These are phyloP conservation scores for Artemia franciscana DNA, from an alignment of 1,140 invertebrate genomes.

Conservation along the genomic window DNA sequence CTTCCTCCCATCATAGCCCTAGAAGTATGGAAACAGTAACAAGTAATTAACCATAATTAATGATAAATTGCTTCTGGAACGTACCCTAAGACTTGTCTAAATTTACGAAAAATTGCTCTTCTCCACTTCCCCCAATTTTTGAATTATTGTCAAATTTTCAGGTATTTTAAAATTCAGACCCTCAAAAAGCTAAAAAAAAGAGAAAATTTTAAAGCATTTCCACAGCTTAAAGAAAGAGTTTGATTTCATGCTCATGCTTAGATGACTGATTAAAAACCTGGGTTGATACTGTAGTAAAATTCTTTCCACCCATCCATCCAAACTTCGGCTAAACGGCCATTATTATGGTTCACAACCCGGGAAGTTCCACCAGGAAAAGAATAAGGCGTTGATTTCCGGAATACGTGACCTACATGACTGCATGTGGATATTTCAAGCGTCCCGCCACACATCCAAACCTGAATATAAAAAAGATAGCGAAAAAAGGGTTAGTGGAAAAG, in stretches of 20 bases:
- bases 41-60: too few relatives aligned
- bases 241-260: constrained; percentile 1
- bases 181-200: too few relatives aligned
- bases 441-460: constrained; percentile 96
- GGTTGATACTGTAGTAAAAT: constrained; percentile 95
- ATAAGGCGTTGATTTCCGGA: constrained; percentile 96
- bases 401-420: constrained; percentile 84
- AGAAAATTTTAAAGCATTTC: too few relatives aligned
- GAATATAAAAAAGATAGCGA: constrained; percentile 22
- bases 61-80: too few relatives aligned
- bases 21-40: too few relatives aligned
- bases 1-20: too few relatives aligned
- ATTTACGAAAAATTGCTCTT: too few relatives aligned
- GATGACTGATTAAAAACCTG: constrained; percentile 37
- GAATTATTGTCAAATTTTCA: too few relatives aligned
- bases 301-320: constrained; percentile 96
- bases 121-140: too few relatives aligned
- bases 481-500: background rate
- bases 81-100: too few relatives aligned
- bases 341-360: constrained; percentile 94
- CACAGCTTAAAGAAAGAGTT: background rate
- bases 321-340: constrained; percentile 81
- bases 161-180: too few relatives aligned
- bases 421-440: constrained; percentile 70
- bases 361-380: constrained; percentile 95